A percentile compares a stretch with the other conserved stretches of the same genome.
Conservation (phyloP, 2,888 invertebrate species). For the Tanytarsus gracilentus region DNA sequence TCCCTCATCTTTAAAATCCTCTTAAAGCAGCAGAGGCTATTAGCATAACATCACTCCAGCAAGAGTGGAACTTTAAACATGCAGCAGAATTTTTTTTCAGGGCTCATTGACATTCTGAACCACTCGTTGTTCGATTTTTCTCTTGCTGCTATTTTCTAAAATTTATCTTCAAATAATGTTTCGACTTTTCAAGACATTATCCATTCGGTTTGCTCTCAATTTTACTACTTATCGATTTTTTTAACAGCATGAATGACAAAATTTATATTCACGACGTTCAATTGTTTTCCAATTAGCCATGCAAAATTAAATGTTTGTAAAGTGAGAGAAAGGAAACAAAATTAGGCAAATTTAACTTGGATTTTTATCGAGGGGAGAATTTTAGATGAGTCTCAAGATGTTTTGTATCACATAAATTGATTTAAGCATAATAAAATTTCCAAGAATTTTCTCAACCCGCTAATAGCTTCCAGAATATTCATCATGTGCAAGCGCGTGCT, state of each 20-base stretch:
- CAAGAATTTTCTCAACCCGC: too few relatives aligned
- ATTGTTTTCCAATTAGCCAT: slow-evolving; percentile 28
- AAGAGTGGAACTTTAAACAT: background rate
- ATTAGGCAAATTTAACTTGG: background rate
- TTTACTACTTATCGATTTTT: slow-evolving; percentile 19
- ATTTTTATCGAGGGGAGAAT: too few relatives aligned
- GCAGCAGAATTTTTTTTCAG: background rate
- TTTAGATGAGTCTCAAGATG: too few relatives aligned
- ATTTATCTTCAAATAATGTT: background rate
- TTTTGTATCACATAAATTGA: too few relatives aligned
- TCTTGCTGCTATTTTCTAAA: background rate
- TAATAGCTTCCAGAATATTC: too few relatives aligned
- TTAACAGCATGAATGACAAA: background rate
- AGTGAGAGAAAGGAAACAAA: slow-evolving; percentile 1
- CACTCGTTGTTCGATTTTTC: slow-evolving; percentile 22
- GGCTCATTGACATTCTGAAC: slow-evolving; percentile 21
- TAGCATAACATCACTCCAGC: background rate
- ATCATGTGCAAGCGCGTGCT: too few relatives aligned
- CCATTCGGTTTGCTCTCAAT: background rate
- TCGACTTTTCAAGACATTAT: background rate
- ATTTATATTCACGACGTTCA: slow-evolving; percentile 27
- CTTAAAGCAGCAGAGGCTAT: too few relatives aligned
- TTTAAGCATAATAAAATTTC: too few relatives aligned
- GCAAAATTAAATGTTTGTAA: slow-evolving; percentile 27
- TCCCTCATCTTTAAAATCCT: too few relatives aligned